A percentile compares a stretch with the other conserved stretches of the same genome.
These are phyloP conservation scores for Leuciscus waleckii DNA, from an alignment of 2,797 vertebrate genomes.

Conservation along the genomic window DNA sequence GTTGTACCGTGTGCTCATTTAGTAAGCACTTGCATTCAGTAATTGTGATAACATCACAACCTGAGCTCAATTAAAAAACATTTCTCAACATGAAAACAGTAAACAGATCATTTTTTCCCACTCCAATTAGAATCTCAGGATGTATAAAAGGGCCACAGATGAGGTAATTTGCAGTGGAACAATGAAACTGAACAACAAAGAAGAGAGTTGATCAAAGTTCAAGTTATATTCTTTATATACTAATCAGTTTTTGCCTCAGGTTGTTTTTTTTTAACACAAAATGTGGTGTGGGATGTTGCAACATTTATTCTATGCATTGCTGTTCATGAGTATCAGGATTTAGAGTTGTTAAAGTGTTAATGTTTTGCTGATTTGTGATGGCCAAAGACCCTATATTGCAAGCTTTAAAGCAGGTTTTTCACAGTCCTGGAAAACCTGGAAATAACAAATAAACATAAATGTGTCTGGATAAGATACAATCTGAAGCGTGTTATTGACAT, in stretches of 20 bases:
- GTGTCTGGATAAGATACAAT: background rate
- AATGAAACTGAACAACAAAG: slow-evolving; percentile 6
- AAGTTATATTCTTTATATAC: background rate
- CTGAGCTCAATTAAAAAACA: slow-evolving; percentile 28
- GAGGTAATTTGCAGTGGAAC: slow-evolving; percentile 9
- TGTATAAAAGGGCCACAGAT: slow-evolving; percentile 3
- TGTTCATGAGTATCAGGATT: background rate
- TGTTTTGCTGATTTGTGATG: background rate
- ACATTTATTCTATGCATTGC: background rate
- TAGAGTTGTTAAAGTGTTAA: background rate
- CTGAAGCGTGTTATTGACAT: background rate
- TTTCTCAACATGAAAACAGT: slow-evolving; percentile 19
- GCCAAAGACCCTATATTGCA: background rate
- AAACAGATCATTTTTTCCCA: background rate
- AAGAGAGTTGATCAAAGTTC: background rate
- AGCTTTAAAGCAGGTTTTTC: background rate
- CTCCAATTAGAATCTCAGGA: slow-evolving; percentile 1
- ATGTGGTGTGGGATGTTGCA: background rate
- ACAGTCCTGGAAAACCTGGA: background rate
- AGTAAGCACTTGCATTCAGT: slow-evolving; percentile 5
- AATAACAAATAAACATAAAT: background rate
- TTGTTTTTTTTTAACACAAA: background rate
- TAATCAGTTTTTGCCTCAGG: background rate
- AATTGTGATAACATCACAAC: slow-evolving; percentile 16
- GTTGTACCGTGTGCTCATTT: background rate